Evolutionary conservation across 1,140 invertebrate genomes (phyloP), one percentile per base, ranked within the genome.

Genomic region (Ceratoteleas bidentatus): DNA sequence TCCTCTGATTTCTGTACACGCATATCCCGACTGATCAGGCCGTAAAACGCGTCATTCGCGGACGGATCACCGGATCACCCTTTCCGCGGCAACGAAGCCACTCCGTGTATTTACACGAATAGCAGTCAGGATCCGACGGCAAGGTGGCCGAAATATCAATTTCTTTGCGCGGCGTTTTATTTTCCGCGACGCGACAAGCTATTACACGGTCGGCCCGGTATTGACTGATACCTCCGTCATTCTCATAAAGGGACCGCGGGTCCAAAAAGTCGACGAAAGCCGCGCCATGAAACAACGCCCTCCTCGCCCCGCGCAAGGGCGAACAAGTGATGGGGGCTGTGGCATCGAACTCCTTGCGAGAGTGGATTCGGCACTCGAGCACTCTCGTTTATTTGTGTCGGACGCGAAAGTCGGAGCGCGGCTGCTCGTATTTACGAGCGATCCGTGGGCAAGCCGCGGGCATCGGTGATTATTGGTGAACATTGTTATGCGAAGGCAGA

Each of bases 101-200:
- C 53, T 65, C 24, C 24, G 72, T 75, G 60, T 75, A 75, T 70
- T 81, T 81, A 75, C 69, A 74, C 58, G 70, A 75, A 81, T 69
- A 13, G 56, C 53, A 69, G 68, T 73, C 54, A 53, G 62, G 13
- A 72, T 52, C 54, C 47, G 45, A 49, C 54, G 68, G 13, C 14
- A 73, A 84, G 78, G 56, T 69, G 61, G 81, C 81, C 83, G 78
- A 86, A 84, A 87, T 88, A 79, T 86, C 77, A 84, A 85, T 72
- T 85, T 86, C 87, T 89, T 90, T 86, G 81, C 85, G 85, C 81
- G 57, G 81, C 69, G 75, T 90, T 90, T 90, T 89, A 89, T 89
- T 87, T 83, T 76, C 69, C 70, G 64, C 56, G 9, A 50, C 45
- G 60, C 62, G 62, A 79, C 69, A 68, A 32, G 57, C 66, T 79